Evolutionary conservation across 2,888 invertebrate species (phyloP), one percentile per base, ranked within the genome.

Genomic region (Chouioia cunea): DNA sequence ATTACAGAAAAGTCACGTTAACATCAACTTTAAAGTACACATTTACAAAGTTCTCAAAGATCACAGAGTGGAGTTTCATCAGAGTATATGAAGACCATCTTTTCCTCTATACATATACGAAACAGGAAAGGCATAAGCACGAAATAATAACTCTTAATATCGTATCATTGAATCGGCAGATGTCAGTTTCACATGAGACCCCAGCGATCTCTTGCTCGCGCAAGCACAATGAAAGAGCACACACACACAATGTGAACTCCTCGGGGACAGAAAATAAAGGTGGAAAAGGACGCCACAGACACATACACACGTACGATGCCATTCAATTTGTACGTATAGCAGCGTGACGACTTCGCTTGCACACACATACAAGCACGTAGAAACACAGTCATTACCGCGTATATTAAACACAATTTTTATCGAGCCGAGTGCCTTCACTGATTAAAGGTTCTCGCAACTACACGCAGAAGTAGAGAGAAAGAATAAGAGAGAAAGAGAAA

Each of bases 381-480:
- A 56, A 71, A 67, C 63, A 71, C 63, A 65, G 58, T 71, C 57
- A 71, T 71, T 63, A 63, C 65, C 62, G 46, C 46, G 22, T 62
- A 36, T 66, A 66, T 71, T 65, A 70, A 65, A 57, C 43, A 65
- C 62, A 62, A 70, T 70, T 70, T 70, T 70, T 65, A 65, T 48
- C 50, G 46, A 47, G 20, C 46, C 47, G 48, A 54, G 62, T 47
- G 53, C 47, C 50, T n/a, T 54, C 57, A 36, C 59, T 66, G 71
- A 71, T 71, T 66, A 71, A 66, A 71, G 71, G 63, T 71, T 71
- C 71, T 63, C 63, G 36, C 60, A 23, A 27, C 27, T 27, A 6
- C 27, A 27, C 27, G 27, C 27, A 27, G 27, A 27, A 27, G 27
- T 27, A 27, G 27, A 47, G 50, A 23, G n/a, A 12, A 43, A 15